Conservation (phyloP, 2,113 vertebrate genomes). For the Bubo bubo region DNA sequence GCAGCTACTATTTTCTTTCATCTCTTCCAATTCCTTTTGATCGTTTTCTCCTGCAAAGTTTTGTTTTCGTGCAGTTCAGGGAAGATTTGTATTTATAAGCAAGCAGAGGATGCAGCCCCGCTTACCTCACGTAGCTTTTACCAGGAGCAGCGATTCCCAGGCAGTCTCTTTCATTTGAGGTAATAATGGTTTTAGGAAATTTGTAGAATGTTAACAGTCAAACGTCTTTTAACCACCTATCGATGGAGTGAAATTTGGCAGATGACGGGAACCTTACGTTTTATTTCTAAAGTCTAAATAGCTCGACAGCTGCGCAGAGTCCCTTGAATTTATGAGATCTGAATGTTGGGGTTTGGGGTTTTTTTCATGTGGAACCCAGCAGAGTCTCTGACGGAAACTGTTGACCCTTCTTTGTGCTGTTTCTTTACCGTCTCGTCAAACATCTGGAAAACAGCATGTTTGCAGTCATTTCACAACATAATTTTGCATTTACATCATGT, state of each 20-base stretch:
- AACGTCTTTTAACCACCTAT: slow-evolving; percentile 76
- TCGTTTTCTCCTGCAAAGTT: not conserved
- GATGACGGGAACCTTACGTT: slow-evolving; percentile 68
- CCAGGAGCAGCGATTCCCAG: not conserved
- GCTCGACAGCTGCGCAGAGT: slow-evolving; percentile 79
- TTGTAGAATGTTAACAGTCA: slow-evolving; percentile 68
- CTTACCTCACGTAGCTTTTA: not conserved
- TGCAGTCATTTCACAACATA: slow-evolving; percentile 84
- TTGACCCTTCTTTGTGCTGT: slow-evolving; percentile 77
- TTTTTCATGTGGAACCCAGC: slow-evolving; percentile 76
- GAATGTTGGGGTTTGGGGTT: slow-evolving; percentile 54
- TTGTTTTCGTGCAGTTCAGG: not conserved
- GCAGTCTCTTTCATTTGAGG: not conserved
- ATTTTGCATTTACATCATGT: slow-evolving; percentile 91
- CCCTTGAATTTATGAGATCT: slow-evolving; percentile 62
- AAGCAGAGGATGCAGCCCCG: not conserved
- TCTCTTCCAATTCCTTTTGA: not conserved
- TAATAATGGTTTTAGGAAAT: slow-evolving; percentile 68
- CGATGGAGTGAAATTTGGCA: slow-evolving; percentile 75
- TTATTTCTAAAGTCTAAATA: slow-evolving; percentile 69
- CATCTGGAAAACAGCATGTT: slow-evolving; percentile 95
- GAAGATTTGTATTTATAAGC: not conserved
- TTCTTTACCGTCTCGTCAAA: slow-evolving; percentile 82
- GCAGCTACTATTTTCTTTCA: not conserved
- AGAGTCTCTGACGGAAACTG: slow-evolving; percentile 80